Percentiles rank a stretch among this genome's conserved stretches.
Evolutionary conservation across 2,113 vertebrate genomes (phyloP).

Genomic region (Ciconia stormi): DNA sequence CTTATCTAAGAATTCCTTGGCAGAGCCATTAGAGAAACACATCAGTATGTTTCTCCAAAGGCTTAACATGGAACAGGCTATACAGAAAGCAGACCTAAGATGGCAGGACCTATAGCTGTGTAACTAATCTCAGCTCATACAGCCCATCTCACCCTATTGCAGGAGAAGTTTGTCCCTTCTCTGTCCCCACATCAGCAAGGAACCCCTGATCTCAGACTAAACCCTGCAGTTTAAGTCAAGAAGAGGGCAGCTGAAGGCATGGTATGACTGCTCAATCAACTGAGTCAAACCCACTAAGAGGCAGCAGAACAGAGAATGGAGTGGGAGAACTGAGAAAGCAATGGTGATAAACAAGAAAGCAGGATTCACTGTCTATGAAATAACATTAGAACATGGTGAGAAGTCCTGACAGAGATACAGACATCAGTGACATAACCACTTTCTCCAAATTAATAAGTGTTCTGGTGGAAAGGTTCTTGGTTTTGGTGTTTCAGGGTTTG

Average conservation of each 20-base stretch:
- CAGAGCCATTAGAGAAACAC: background rate
- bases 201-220: background rate
- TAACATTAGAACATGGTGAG: background rate
- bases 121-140: background rate
- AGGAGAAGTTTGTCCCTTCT: background rate
- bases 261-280: background rate
- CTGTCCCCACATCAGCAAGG: background rate
- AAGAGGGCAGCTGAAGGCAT: background rate
- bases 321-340: background rate
- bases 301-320: background rate
- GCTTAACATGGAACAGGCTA: background rate
- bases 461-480: background rate
- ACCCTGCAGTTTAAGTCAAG: background rate
- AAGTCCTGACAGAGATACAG: background rate
- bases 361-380: background rate
- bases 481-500: background rate
- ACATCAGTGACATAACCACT: background rate
- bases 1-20: background rate
- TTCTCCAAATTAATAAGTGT: background rate
- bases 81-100: background rate
- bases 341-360: background rate
- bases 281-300: background rate
- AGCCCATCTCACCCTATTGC: background rate
- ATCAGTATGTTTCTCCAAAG: background rate
- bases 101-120: background rate